Conservation (phyloP, 2,888 invertebrate species). For the Lithophane semibrunnea region DNA sequence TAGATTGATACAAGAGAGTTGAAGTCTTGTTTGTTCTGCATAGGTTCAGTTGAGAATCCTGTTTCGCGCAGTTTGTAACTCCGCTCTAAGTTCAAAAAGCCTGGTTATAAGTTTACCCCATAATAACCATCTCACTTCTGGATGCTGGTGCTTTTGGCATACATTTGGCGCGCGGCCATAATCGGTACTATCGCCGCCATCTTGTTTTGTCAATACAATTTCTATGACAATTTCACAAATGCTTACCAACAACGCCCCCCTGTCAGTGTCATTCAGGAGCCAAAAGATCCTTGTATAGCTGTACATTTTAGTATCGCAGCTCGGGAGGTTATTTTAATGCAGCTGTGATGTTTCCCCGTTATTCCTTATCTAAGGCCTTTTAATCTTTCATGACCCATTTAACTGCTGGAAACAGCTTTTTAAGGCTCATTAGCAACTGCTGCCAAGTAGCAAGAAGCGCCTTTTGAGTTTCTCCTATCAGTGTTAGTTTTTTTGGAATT, state of each 20-base stretch:
- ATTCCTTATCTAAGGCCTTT: slow-evolving; percentile 28
- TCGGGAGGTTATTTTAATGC: slow-evolving; percentile 12
- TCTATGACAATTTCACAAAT: neutral
- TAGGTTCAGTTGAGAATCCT: too few species aligned
- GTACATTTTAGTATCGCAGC: neutral
- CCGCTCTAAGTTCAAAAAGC: too few species aligned
- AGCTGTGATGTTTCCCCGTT: slow-evolving; percentile 12
- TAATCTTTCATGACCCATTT: slow-evolving; percentile 36
- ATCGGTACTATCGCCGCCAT: too few species aligned
- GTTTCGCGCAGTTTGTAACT: too few species aligned
- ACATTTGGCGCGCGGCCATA: too few species aligned
- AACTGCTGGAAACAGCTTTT: slow-evolving; percentile 15
- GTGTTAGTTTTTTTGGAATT: neutral
- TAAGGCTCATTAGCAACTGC: slow-evolving; percentile 23
- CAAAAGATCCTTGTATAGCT: neutral
- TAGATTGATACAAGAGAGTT: too few species aligned
- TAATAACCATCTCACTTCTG: too few species aligned
- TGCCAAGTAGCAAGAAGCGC: slow-evolving; percentile 11
- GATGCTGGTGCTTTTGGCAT: too few species aligned
- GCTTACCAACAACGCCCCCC: too few species aligned
- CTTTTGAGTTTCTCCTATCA: slow-evolving; percentile 22
- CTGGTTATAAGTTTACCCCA: too few species aligned
- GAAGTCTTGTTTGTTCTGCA: too few species aligned
- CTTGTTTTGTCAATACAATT: too few species aligned
- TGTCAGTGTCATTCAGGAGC: neutral